Evolutionary conservation across 2,113 vertebrate genomes (phyloP), one percentile per base, ranked within the genome.

Genomic region (Mormyrus iriodes): DNA sequence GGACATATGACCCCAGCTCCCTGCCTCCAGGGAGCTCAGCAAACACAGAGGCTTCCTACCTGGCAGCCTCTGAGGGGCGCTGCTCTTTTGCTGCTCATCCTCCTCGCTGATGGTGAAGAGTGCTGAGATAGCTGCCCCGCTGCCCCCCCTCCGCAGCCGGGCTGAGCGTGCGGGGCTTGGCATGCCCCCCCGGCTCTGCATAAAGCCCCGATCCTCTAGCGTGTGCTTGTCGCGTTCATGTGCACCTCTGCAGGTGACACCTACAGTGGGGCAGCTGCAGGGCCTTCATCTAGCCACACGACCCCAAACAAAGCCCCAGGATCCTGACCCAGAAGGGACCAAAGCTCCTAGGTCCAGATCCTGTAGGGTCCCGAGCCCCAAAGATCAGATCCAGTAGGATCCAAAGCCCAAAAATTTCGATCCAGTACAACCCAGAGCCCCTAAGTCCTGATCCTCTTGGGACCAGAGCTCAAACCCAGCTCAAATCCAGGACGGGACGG

Each of bases 61-160:
- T 97, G 93, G 95, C 24, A 69, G 93, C 93, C 93, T 96, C 93
- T 91, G 95, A 93, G 93, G 92, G 93, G 90, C 93, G 90, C 94
- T 94, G 1, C 94, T 95, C 95, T 94, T 97, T 90, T 97, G 97
- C 93, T 96, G 97, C 91, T 99, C 98, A 88, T 99, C 98, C 93
- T 99, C 98, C 95, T 99, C 98, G 4, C 95, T 96, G 94, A 99
- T 99, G 93, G 98, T 99, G 94, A 98, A 99, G 88, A 99, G 96
- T 85, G 95, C 94, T 31, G 95, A 95, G 87, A 96, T 94, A 91
- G 93, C 91, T 58, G 97, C 94, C 91, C 96, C 96, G 92, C 95
- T 93, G 92, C 94, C 94, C 91, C 94, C 95, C 94, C 96, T 98
- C 95, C 96, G 97, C 93, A 96, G 90, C 86, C 95, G 96, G 92